Percentiles rank a stretch among this genome's conserved stretches.
Evolutionary conservation across 2,113 vertebrate genomes (phyloP).

Genomic region (Protobothrops flavoviridis): DNA sequence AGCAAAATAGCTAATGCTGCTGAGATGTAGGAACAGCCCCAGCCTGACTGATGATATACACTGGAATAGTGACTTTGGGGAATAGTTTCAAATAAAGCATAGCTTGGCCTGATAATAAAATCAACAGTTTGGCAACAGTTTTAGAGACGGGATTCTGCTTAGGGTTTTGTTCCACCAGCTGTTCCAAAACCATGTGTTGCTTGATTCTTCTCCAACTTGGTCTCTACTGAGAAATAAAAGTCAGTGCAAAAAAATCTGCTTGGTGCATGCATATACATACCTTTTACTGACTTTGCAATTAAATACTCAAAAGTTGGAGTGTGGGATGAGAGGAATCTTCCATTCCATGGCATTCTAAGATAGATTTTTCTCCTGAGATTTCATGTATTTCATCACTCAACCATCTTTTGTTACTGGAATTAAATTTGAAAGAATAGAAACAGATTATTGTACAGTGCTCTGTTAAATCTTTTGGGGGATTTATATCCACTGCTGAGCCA

Average conservation of each 20-base stretch:
- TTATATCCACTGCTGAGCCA: slow-evolving; percentile 63
- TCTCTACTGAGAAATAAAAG: slow-evolving; percentile 25
- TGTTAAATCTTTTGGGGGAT: slow-evolving; percentile 57
- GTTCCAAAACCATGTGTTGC: slow-evolving; percentile 56
- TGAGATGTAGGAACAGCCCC: neutral
- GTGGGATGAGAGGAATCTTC: slow-evolving; percentile 27
- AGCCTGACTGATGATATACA: neutral
- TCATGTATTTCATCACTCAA: slow-evolving; percentile 25
- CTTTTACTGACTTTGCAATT: slow-evolving; percentile 43
- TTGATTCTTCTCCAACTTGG: slow-evolving; percentile 47
- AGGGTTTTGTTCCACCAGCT: slow-evolving; percentile 51
- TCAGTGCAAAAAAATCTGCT: slow-evolving; percentile 44
- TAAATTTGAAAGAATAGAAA: slow-evolving; percentile 45
- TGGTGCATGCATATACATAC: slow-evolving; percentile 1
- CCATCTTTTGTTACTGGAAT: slow-evolving; percentile 62
- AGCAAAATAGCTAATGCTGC: neutral
- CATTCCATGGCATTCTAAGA: slow-evolving; percentile 19
- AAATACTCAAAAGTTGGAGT: slow-evolving; percentile 34
- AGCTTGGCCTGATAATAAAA: slow-evolving; percentile 44
- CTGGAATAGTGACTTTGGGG: neutral
- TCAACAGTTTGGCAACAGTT: slow-evolving; percentile 44
- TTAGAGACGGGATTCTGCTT: slow-evolving; percentile 64
- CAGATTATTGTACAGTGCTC: slow-evolving; percentile 60
- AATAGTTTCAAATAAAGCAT: slow-evolving; percentile 9
- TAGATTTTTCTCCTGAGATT: slow-evolving; percentile 46